Evolutionary conservation across 2,888 invertebrate genomes (phyloP), one percentile per base, ranked within the genome.

Genomic region (Caenorhabditis zanzibari): DNA sequence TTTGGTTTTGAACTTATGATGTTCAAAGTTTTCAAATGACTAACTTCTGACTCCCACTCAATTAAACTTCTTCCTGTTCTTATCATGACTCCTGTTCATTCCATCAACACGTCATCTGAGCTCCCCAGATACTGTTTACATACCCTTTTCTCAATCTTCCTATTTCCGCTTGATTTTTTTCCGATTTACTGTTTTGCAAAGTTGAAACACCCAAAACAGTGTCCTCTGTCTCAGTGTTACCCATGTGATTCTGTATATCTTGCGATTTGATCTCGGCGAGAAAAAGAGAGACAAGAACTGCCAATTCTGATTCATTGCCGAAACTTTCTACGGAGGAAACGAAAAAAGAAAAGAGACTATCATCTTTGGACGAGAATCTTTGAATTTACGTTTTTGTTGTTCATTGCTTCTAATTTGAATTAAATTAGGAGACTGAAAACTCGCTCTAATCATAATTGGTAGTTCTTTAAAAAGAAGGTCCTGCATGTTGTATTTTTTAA

Each of bases 231-330:
- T 32, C 32, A 7, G 32, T 32, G 32, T 32, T 32, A 32, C 32
- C 49, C 76, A 76, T 76, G 76, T 68, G 76, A 77, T 69, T 28
- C 26, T 54, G 22, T 49, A n/a, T 76, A 68, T 77, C 76, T 77
- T 61, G 44, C 69, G 22, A 77, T 77, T 41, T 77, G 69, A 77
- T 77, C 76, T 77, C 19, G 35, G 66, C 52, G 68, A 63, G 24
- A 63, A 12, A 26, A 22, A 24, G 41, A 24, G 24, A 41, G 32
- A 59, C 58, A 41, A 58, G 54, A 76, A 44, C 75, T 76, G 75
- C 59, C 75, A 59, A 35, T 76, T 76, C 41, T 76, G 66, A 76
- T 76, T 66, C 58, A 66, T 76, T 76, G 32, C 68, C 58, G 66
- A 58, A 38, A 56, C 28, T n/a, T n/a, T 38, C 22, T 28, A 26